Conservation (phyloP, 1,140 invertebrate species). For the Epicauta chinensis region DNA sequence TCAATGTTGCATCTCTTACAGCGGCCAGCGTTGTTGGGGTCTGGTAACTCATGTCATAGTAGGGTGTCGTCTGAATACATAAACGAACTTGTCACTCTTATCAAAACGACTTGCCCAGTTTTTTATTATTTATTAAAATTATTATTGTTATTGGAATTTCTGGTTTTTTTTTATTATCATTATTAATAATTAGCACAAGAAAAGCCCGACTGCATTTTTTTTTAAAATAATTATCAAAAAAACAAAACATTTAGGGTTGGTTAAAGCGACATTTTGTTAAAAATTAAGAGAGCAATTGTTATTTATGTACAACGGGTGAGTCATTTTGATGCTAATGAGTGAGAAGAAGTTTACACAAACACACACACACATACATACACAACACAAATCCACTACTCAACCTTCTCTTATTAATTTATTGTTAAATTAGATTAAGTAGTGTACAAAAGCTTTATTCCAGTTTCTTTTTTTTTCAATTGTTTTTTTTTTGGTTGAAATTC, state of each 20-base stretch:
- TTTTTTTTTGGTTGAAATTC: neutral
- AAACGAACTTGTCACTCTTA: slow-evolving; percentile 30
- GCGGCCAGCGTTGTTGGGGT: slow-evolving; percentile 54
- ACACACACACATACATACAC: neutral
- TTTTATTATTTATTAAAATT: too few relatives aligned
- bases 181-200: too few relatives aligned
- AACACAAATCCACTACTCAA: neutral
- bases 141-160: too few relatives aligned
- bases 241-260: slow-evolving; percentile 4
- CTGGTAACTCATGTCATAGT: slow-evolving; percentile 64
- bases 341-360: slow-evolving; percentile 50
- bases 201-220: too few relatives aligned
- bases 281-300: slow-evolving; percentile 1
- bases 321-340: slow-evolving; percentile 29
- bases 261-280: neutral
- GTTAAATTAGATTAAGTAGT: too few relatives aligned
- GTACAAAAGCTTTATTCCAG: too few relatives aligned
- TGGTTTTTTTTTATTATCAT: too few relatives aligned
- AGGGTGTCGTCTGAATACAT: slow-evolving; percentile 45
- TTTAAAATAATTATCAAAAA: neutral
- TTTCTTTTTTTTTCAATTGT: too few relatives aligned
- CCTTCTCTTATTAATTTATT: too few relatives aligned
- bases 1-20: slow-evolving; percentile 58
- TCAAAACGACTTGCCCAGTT: slow-evolving; percentile 21
- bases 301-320: slow-evolving; percentile 21